Percentiles rank a stretch among this genome's conserved stretches.
Conservation (phyloP, 1,140 invertebrate species). For the Papilio polytes region DNA sequence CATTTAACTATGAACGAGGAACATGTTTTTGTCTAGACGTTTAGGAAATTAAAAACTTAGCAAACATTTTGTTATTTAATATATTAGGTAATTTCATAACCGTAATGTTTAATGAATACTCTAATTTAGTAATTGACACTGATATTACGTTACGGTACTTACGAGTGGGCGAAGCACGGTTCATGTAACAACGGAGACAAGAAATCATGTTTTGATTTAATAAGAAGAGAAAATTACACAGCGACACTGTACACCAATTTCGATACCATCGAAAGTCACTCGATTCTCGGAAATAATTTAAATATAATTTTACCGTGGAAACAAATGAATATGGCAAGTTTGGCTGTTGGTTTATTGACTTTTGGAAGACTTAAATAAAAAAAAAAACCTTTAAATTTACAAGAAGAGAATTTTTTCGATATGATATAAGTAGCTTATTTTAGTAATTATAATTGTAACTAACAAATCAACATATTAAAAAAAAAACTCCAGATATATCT, state of each 20-base stretch:
- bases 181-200: conserved; percentile 16
- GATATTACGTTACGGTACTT: conserved; percentile 7
- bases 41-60: not conserved
- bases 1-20: not conserved
- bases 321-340: too few relatives aligned
- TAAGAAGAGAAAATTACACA: conserved; percentile 20
- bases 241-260: conserved; percentile 15
- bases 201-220: conserved; percentile 25
- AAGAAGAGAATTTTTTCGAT: too few relatives aligned
- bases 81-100: not conserved
- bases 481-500: too few relatives aligned
- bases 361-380: not conserved
- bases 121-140: conserved; percentile 5
- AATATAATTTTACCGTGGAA: too few relatives aligned
- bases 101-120: not conserved
- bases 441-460: too few relatives aligned
- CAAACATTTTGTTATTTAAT: too few relatives aligned
- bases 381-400: not conserved
- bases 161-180: not conserved
- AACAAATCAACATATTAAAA: too few relatives aligned
- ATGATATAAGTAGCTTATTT: too few relatives aligned
- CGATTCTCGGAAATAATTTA: not conserved
- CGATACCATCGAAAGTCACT: not conserved
- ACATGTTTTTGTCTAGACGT: not conserved
- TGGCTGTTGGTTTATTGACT: not conserved